phyloP scores from a whole-genome alignment of 2,797 vertebrate species.

The Cynodonichthys magdalenae region DNA sequence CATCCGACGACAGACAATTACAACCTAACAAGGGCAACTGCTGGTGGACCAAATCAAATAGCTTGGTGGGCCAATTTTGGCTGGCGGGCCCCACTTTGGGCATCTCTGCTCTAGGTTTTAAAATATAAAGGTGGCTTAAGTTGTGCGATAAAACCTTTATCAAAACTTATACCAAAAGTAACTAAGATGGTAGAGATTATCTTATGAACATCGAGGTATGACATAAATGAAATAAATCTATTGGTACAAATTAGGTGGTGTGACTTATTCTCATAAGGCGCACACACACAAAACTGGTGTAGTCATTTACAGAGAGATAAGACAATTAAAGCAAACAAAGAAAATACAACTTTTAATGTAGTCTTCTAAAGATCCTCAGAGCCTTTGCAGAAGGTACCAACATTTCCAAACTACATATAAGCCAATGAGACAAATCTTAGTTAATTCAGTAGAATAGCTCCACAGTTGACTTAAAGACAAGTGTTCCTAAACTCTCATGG shows the following conservation, averaged over 20 bases:
- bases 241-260: constrained; percentile 7
- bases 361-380: constrained; percentile 12
- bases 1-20: no score
- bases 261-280: constrained; percentile 1
- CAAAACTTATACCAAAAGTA: constrained; percentile 27
- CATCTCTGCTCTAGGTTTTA: background rate
- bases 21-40: no score
- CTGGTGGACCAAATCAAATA: no score
- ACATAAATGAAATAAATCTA: constrained; percentile 24
- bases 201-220: constrained; percentile 17
- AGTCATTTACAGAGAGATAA: constrained; percentile 11
- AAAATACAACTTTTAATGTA: constrained; percentile 43
- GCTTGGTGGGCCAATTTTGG: no score
- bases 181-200: constrained; percentile 42
- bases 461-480: constrained; percentile 53
- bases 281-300: background rate
- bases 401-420: constrained; percentile 46
- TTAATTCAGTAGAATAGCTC: constrained; percentile 58
- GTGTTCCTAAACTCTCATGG: constrained; percentile 56
- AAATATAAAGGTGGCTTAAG: constrained; percentile 24
- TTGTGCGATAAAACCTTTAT: constrained; percentile 23
- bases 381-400: constrained; percentile 33
- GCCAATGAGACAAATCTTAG: constrained; percentile 66
- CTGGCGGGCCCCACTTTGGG: no score
- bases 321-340: constrained; percentile 18